Conservation (phyloP, 1,140 invertebrate species). For the Liolophura sinensis region DNA sequence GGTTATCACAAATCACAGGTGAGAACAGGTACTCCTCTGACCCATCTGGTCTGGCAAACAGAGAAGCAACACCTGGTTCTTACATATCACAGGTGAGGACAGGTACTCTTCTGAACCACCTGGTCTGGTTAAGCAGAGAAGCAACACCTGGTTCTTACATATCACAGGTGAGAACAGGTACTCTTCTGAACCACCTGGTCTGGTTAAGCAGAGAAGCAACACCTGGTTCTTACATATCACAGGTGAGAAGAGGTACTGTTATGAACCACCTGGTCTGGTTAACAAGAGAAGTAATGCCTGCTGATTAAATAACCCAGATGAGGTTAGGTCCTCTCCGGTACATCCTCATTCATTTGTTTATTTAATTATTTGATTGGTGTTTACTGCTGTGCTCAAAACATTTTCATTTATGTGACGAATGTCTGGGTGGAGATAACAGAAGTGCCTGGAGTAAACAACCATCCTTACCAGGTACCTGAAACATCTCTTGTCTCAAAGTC, state of each 20-base stretch:
- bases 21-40: not conserved
- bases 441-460: no score
- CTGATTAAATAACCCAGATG: not conserved
- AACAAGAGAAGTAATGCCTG: not conserved
- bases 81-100: constrained; percentile 5
- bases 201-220: not conserved
- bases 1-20: not conserved
- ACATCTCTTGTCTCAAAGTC: no score
- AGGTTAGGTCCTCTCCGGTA: not conserved
- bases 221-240: no score
- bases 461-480: no score
- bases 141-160: not conserved
- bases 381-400: no score
- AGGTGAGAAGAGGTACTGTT: no score
- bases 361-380: no score
- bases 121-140: not conserved
- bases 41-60: no score
- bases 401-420: not conserved
- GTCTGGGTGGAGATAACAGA: no score
- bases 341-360: no score
- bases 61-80: not conserved
- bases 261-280: no score
- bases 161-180: not conserved
- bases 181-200: not conserved
- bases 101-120: constrained; percentile 14